Evolutionary conservation across 2,888 invertebrate genomes (phyloP).

Genomic region (Hipparchia semele): DNA sequence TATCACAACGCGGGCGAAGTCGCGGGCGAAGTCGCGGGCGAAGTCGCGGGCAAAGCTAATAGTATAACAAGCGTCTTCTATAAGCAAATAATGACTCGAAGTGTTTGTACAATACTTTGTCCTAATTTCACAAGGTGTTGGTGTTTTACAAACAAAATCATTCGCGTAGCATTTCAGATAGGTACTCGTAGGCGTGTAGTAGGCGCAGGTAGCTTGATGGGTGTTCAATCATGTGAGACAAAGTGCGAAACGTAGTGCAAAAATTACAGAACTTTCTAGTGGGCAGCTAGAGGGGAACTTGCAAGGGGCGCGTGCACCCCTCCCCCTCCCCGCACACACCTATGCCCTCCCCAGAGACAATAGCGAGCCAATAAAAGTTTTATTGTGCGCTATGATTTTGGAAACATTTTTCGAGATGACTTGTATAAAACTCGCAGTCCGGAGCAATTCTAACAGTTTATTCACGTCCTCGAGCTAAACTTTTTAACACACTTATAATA

Average conservation of each 20-base stretch:
- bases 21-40: no score
- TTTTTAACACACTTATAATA: conserved; percentile 35
- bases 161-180: background rate
- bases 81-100: no score
- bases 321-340: conserved; percentile 45
- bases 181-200: background rate
- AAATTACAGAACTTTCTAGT: conserved; percentile 61
- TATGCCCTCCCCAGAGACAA: conserved; percentile 60
- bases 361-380: conserved; percentile 77
- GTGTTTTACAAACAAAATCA: background rate
- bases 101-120: no score
- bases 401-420: conserved; percentile 73
- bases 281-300: conserved; percentile 43
- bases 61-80: no score
- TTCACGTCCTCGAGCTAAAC: conserved; percentile 51
- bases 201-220: conserved; percentile 13
- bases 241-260: conserved; percentile 61
- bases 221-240: conserved; percentile 32
- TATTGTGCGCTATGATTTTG: conserved; percentile 75
- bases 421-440: conserved; percentile 76
- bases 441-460: conserved; percentile 57
- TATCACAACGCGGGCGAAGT: no score
- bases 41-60: no score
- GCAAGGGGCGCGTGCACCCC: conserved; percentile 45
- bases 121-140: no score